A percentile compares a stretch with the other conserved stretches of the same genome.
These are phyloP conservation scores for Peromyscus melanophrys DNA, from an alignment of 2,797 vertebrate species.

Conservation along the genomic window DNA sequence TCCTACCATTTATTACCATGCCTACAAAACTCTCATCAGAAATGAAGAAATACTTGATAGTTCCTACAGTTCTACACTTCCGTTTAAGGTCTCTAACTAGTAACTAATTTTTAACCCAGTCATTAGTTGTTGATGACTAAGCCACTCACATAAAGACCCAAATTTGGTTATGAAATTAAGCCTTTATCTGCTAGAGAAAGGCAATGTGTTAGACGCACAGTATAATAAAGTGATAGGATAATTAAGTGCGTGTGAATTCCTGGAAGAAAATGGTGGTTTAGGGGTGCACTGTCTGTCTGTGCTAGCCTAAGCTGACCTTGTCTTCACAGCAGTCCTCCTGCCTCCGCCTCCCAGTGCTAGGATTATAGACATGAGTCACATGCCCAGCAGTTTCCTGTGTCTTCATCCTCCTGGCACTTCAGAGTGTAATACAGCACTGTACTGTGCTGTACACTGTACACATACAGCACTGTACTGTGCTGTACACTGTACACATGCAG, in stretches of 20 bases:
- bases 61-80: slow-evolving; percentile 27
- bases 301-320: not conserved
- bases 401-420: not conserved
- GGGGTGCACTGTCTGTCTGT: not conserved
- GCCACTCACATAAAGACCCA: not conserved
- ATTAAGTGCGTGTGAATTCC: not conserved
- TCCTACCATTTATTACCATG: slow-evolving; percentile 25
- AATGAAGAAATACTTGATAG: not conserved
- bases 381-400: not conserved
- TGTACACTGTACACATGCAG: too few relatives aligned
- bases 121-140: slow-evolving; percentile 16
- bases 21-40: slow-evolving; percentile 19
- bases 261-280: not conserved
- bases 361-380: not conserved
- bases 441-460: too few relatives aligned
- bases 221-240: not conserved
- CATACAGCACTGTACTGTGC: too few relatives aligned
- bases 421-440: not conserved
- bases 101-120: slow-evolving; percentile 24
- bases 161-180: not conserved
- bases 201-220: not conserved
- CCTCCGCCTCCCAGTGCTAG: not conserved
- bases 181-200: not conserved
- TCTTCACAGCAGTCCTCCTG: not conserved
- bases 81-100: not conserved